These are phyloP conservation scores for Nezara viridula DNA, from an alignment of 2,888 invertebrate genomes.

Conservation along the genomic window DNA sequence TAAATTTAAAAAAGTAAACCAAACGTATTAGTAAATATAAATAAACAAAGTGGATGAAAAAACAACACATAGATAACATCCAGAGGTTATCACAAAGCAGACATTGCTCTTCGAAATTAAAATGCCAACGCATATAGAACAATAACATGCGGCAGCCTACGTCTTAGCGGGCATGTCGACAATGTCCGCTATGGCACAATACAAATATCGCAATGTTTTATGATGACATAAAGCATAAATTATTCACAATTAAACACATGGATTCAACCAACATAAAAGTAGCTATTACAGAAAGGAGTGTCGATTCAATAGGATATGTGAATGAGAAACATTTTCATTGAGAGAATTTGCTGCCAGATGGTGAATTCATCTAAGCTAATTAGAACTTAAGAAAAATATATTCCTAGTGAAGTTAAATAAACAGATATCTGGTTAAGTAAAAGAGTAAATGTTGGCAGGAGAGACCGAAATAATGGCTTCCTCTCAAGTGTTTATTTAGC, in stretches of 20 bases:
- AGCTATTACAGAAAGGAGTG: background rate
- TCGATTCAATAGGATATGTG: background rate
- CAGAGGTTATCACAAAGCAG: background rate
- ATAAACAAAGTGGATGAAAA: background rate
- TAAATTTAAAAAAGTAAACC: no score
- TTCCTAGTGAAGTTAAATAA: no score
- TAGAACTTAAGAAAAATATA: no score
- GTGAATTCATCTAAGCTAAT: no score
- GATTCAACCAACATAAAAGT: background rate
- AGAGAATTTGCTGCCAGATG: no score
- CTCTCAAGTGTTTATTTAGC: no score
- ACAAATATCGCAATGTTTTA: background rate
- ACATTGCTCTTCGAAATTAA: background rate
- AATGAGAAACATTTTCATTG: background rate
- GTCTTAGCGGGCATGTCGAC: background rate
- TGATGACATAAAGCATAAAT: background rate
- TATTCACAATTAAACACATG: background rate
- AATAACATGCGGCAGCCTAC: background rate
- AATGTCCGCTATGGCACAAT: background rate
- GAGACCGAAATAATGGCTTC: no score
- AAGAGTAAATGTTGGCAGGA: no score
- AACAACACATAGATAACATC: background rate
- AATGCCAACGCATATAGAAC: constrained; percentile 5
- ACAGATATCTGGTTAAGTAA: no score
- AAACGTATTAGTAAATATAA: no score